Evolutionary conservation across 2,797 vertebrate genomes (phyloP).

Genomic region (Kryptolebias ocellatus): DNA sequence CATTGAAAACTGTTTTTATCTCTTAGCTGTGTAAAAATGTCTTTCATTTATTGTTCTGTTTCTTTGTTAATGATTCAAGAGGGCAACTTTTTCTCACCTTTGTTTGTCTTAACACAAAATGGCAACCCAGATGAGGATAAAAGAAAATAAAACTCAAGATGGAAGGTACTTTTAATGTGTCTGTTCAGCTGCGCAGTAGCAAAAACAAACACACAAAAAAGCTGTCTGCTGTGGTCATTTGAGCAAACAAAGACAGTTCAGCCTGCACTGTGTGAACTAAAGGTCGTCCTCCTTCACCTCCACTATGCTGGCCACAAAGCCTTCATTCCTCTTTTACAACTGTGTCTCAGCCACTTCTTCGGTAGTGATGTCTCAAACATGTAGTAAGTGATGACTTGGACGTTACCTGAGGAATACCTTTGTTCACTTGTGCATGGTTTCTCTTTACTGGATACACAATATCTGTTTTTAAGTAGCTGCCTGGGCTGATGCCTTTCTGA

Average conservation of each 20-base stretch:
- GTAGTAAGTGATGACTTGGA: constrained; percentile 40
- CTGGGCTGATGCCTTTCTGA: constrained; percentile 34
- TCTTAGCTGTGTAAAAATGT: constrained; percentile 25
- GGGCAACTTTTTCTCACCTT: constrained; percentile 19
- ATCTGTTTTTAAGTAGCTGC: constrained; percentile 34
- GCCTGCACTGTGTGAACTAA: constrained; percentile 49
- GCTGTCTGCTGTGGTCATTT: constrained; percentile 35
- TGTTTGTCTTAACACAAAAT: constrained; percentile 25
- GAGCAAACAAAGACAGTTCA: constrained; percentile 54
- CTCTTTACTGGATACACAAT: constrained; percentile 47
- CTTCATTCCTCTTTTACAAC: constrained; percentile 70
- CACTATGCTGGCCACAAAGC: constrained; percentile 52
- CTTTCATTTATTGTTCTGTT: constrained; percentile 14
- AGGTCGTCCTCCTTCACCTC: constrained; percentile 64
- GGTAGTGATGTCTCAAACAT: constrained; percentile 50
- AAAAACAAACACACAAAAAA: constrained; percentile 55
- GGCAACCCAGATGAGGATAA: constrained; percentile 30
- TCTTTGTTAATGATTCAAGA: constrained; percentile 62
- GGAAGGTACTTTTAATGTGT: constrained; percentile 35
- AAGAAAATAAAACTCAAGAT: constrained; percentile 41
- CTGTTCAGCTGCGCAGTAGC: constrained; percentile 53
- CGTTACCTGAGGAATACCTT: constrained; percentile 48
- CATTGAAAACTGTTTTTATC: constrained; percentile 38
- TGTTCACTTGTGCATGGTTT: constrained; percentile 8
- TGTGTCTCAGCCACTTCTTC: constrained; percentile 54